Conservation (phyloP, 2,888 invertebrate species). For the Morpho helenor region DNA sequence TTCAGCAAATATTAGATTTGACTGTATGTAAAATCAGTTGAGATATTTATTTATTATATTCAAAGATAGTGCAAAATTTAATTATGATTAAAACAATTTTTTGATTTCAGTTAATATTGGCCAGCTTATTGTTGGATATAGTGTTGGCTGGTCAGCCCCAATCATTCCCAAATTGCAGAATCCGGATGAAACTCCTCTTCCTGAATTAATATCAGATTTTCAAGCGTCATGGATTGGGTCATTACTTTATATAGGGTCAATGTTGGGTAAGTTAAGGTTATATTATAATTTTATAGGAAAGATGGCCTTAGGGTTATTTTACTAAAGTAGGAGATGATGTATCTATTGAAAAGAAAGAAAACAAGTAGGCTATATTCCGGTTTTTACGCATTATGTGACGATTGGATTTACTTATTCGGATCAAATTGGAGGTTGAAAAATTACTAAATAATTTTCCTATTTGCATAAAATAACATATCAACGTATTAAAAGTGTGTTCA, state of each 20-base stretch:
- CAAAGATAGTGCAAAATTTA: neutral
- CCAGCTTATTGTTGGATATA: constrained; percentile 68
- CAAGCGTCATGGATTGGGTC: constrained; percentile 79
- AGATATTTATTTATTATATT: too few relatives aligned
- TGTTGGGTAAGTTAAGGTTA: constrained; percentile 49
- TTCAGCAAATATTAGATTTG: too few relatives aligned
- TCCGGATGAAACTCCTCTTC: constrained; percentile 54
- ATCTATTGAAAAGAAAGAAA: neutral
- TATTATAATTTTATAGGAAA: neutral
- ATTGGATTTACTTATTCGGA: too few relatives aligned
- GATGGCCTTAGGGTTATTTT: too few relatives aligned
- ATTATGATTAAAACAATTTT: neutral
- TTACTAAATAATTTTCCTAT: too few relatives aligned
- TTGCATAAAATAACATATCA: too few relatives aligned
- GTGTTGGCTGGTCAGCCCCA: constrained; percentile 78
- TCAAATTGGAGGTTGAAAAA: too few relatives aligned
- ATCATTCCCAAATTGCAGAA: constrained; percentile 63
- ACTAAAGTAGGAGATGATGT: neutral
- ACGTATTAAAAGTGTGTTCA: too few relatives aligned
- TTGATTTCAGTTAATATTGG: constrained; percentile 44
- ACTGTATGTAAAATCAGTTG: too few relatives aligned
- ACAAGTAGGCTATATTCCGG: too few relatives aligned
- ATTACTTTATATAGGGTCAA: constrained; percentile 70
- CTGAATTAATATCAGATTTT: constrained; percentile 41
- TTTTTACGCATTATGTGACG: too few relatives aligned